Evolutionary conservation across 2,113 vertebrate species (phyloP).

Genomic region (Bubo blakistoni): DNA sequence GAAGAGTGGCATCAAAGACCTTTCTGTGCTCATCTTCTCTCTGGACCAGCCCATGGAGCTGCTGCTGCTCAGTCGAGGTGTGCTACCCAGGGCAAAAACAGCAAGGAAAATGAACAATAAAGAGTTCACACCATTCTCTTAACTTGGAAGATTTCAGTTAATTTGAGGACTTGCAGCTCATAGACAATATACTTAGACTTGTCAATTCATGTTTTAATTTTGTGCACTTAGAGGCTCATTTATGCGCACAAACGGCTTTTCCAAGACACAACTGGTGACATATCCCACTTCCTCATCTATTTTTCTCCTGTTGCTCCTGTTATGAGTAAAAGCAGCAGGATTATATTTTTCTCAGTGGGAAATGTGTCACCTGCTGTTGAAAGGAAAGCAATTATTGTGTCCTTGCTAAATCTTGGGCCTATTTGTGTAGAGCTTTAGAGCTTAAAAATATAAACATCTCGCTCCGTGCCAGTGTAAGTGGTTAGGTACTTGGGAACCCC

Average conservation of each 20-base stretch:
- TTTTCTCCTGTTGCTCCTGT: conserved; percentile 52
- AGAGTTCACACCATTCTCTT: not conserved
- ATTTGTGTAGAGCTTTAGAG: conserved; percentile 33
- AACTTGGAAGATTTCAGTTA: not conserved
- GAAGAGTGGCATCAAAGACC: not conserved
- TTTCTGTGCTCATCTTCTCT: not conserved
- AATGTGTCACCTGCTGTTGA: conserved; percentile 57
- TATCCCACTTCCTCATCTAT: conserved; percentile 59
- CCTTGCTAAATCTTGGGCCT: conserved; percentile 56
- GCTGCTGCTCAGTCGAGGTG: not conserved
- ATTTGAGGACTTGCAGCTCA: conserved; percentile 12
- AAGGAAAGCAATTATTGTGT: conserved; percentile 72
- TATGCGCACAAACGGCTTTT: conserved; percentile 41
- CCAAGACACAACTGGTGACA: conserved; percentile 54
- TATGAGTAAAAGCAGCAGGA: conserved; percentile 50
- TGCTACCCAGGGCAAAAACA: not conserved
- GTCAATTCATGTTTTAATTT: conserved; percentile 55
- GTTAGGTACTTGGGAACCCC: conserved; percentile 45
- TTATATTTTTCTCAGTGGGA: conserved; percentile 59
- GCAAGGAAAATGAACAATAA: not conserved
- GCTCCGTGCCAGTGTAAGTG: conserved; percentile 29
- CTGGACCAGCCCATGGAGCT: not conserved
- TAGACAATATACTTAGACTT: conserved; percentile 32
- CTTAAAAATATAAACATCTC: conserved; percentile 54
- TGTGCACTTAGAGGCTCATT: conserved; percentile 3